Base-by-base conservation (phyloP, 2,888 invertebrate species). In the Ophioninae sp. region DNA sequence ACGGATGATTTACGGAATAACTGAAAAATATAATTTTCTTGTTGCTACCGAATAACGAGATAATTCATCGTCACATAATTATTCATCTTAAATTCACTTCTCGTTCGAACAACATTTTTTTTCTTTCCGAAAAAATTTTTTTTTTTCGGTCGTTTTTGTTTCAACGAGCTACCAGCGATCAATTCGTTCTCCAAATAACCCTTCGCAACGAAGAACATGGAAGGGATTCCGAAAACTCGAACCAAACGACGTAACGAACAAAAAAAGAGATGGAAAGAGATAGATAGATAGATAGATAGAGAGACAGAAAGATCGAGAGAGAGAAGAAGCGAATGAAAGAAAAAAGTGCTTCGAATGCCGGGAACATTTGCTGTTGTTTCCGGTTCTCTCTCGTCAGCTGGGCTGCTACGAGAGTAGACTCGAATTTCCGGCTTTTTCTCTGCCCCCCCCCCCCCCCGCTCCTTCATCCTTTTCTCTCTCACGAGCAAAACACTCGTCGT, bases 311-410 rank as follows among this genome's bases (percentile, higher is more conserved):
- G 50, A 21, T 17, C 7, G 6, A 10, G 41, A 67, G 56, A 72
- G 67, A 39, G 73, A 56, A 79, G 68, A 68, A 64, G 57, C 73
- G 67, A 81, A 65, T 17, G 41, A 65, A n/a, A 65, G 59, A 44
- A 72, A 81, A 81, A 79, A 73, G 57, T 41, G 23, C 41, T 23
- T 30, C 62, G 57, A 62, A 65, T 50, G 59, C 57, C 67, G 61
- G 72, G 77, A 79, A 81, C 39, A 68, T 74, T 73, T 79, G 79
- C 83, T 73, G 81, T 77, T 81, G 77, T 72, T 73, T 83, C 69
- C 77, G 77, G 62, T 64, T 64, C 64, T 50, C 73, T 62, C 50
- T 50, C 50, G 50, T 50, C 73, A 57, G 73, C 23, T 44, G 61
- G 62, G 62, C 62, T 7, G 56, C 59, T 44, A 59, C 39, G 65